Evolutionary conservation across 2,113 vertebrate species (phyloP), one percentile per base, ranked within the genome.

Genomic region (Hystrix cristata): DNA sequence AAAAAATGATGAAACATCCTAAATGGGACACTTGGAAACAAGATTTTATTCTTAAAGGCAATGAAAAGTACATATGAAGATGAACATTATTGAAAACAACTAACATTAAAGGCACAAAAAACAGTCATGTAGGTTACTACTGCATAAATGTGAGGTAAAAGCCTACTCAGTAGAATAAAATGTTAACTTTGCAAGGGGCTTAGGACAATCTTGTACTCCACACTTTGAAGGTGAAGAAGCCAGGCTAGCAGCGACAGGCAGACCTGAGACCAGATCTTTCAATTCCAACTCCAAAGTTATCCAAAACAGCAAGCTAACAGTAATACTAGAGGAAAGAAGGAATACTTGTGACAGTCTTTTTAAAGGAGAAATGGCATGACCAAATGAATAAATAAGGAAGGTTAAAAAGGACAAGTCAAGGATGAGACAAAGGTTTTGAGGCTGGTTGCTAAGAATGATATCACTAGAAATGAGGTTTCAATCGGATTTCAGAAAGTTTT

Each of bases 321-420:
- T 59, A 60, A 90, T 46, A 64, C 12, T 69, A 48, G 27, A 51
- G 74, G 27, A 60, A 94, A 94, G 31, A 87, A 79, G 25, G 53
- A 43, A 84, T 55, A 55, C 27, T 21, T 79, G 43, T 43, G 13
- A 93, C 34, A 29, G 2, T 82, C 79, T 48, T 65, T 65, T 91
- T 65, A 79, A 72, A 95, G 62, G 29, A 96, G 64, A 31, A 85
- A 1, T 79, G 13, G 53, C 10, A 88, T 38, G 14, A 81, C n/a
- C 78, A 93, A 78, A 76, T 51, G 59, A 95, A 87, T 48, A 96
- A 21, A 91, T 31, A 64, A 65, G 34, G 15, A 87, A 93, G 38
- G 91, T 55, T 64, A 65, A 89, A 19, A 92, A 74, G 57, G 31
- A 48, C 46, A 7, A 59, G 78, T 62, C 27, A 65, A 90, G 43